A percentile compares a stretch with the other conserved stretches of the same genome.
Evolutionary conservation across 2,888 invertebrate genomes (phyloP).

Genomic region (Zaprionus bogoriensis): DNA sequence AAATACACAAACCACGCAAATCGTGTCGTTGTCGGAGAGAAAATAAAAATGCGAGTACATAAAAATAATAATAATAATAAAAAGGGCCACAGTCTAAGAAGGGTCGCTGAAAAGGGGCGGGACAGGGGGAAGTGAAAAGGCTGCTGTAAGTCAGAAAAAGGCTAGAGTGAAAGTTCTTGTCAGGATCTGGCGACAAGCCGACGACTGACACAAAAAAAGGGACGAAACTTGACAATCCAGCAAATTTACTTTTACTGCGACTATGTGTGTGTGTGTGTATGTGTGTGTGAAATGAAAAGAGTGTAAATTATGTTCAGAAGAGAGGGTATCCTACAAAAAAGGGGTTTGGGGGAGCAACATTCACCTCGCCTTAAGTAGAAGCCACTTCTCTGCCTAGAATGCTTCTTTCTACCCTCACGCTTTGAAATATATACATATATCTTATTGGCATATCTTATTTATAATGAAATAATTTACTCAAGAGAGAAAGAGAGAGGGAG

Average conservation of each 20-base stretch:
- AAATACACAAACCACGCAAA: slow-evolving; percentile 70
- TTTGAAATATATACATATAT: no score
- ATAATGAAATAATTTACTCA: no score
- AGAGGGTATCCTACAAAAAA: no score
- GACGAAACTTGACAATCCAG: slow-evolving; percentile 26
- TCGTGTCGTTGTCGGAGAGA: slow-evolving; percentile 39
- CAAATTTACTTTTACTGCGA: slow-evolving; percentile 41
- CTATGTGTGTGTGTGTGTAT: slow-evolving; percentile 6
- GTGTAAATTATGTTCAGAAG: slow-evolving; percentile 54
- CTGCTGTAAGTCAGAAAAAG: not conserved
- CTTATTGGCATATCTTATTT: no score
- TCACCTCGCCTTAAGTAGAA: no score
- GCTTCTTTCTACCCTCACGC: no score
- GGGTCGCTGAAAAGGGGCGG: not conserved
- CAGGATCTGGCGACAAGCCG: not conserved
- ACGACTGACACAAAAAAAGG: not conserved
- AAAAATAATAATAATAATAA: slow-evolving; percentile 72
- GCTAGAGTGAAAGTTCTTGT: no score
- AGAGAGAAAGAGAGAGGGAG: no score
- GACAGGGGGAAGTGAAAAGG: not conserved
- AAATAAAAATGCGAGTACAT: slow-evolving; percentile 71
- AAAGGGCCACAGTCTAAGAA: no score
- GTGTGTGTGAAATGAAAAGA: slow-evolving; percentile 29
- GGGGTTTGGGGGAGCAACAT: not conserved
- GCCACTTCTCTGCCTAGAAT: no score